Conservation (phyloP, 2,888 invertebrate species). For the Synanthedon tipuliformis region DNA sequence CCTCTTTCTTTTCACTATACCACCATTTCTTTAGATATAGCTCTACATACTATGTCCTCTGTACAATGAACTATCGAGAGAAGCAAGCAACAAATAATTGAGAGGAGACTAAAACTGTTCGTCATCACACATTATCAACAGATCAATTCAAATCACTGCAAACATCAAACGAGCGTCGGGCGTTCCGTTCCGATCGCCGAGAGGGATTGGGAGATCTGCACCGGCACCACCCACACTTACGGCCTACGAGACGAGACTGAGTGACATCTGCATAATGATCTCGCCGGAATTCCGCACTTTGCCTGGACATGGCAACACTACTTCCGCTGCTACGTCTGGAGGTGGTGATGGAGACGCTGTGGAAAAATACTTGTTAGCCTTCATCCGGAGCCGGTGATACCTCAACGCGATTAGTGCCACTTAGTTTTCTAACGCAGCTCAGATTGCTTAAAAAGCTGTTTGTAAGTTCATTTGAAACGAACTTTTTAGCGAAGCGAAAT, state of each 20-base stretch:
- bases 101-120: neutral
- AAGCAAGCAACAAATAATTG: too few species aligned
- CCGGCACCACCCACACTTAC: conserved; percentile 45
- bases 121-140: neutral
- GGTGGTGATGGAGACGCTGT: conserved; percentile 21
- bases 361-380: conserved; percentile 2
- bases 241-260: conserved; percentile 35
- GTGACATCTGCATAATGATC: conserved; percentile 33
- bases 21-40: too few species aligned
- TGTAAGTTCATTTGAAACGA: too few species aligned
- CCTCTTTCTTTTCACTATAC: too few species aligned
- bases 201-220: conserved; percentile 3
- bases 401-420: too few species aligned
- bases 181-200: conserved; percentile 1
- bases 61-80: too few species aligned
- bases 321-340: conserved; percentile 34
- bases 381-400: neutral
- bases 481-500: neutral
- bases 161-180: conserved; percentile 16
- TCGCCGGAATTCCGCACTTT: conserved; percentile 46
- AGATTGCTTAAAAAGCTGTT: too few species aligned
- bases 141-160: conserved; percentile 12
- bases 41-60: too few species aligned
- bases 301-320: conserved; percentile 58
- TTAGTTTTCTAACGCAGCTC: too few species aligned